A percentile compares a stretch with the other conserved stretches of the same genome.
phyloP scores from a whole-genome alignment of 2,113 vertebrate species.

The Bagarius yarrelli region DNA sequence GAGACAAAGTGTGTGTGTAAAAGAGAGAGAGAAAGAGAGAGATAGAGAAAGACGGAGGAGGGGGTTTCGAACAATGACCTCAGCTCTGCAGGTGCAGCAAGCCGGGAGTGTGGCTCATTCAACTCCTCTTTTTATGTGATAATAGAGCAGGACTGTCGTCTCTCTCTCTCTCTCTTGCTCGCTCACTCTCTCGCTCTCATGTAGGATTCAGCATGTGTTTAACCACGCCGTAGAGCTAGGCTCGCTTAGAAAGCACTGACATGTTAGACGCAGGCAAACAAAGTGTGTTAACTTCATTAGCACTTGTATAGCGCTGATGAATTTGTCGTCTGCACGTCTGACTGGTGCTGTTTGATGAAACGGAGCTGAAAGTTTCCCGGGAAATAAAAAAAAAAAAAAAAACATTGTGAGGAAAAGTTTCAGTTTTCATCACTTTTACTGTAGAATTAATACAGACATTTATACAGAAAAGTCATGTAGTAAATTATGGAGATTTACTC shows the following conservation, averaged over 20 bases:
- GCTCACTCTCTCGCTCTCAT: conserved; percentile 60
- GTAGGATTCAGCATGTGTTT: conserved; percentile 62
- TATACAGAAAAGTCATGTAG: too few species aligned
- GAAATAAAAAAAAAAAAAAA: neutral
- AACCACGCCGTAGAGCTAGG: conserved; percentile 34
- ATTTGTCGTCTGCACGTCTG: conserved; percentile 61
- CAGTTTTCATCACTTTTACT: too few species aligned
- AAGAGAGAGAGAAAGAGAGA: conserved; percentile 50
- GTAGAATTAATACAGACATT: too few species aligned
- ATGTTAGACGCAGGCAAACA: conserved; percentile 51
- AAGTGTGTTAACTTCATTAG: conserved; percentile 71
- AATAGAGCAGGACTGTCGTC: conserved; percentile 75
- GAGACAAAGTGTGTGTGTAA: too few species aligned
- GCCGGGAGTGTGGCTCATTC: conserved; percentile 53
- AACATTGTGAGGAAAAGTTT: neutral
- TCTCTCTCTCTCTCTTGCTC: conserved; percentile 54
- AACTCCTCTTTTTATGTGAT: conserved; percentile 76
- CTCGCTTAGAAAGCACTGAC: conserved; percentile 28
- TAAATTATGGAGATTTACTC: too few species aligned
- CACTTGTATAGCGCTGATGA: conserved; percentile 67
- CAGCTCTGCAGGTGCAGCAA: conserved; percentile 75
- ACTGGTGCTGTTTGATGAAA: conserved; percentile 65
- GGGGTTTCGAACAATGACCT: conserved; percentile 70
- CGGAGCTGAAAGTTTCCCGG: neutral
- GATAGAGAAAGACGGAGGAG: conserved; percentile 47